Conservation (phyloP, 2,797 vertebrate species). For the Galagoides demidoff region DNA sequence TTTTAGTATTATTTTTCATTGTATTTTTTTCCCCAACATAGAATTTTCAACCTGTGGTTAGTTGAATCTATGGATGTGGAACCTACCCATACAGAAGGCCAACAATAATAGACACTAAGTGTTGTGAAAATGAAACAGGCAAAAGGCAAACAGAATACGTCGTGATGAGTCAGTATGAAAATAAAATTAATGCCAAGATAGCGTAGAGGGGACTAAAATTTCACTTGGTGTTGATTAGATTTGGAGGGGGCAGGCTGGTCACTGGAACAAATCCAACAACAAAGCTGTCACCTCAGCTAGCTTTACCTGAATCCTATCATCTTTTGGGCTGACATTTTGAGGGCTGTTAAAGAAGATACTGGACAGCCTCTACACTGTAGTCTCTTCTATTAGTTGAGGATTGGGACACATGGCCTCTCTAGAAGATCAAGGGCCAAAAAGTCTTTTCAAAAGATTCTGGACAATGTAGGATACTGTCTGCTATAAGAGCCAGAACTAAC, state of each 20-base stretch:
- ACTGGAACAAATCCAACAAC: constrained; percentile 6
- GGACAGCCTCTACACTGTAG: neutral
- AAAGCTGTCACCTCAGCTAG: neutral
- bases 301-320: neutral
- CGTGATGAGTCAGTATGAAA: neutral
- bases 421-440: neutral
- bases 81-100: neutral
- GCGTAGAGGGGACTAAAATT: neutral
- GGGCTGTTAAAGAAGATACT: neutral
- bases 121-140: neutral
- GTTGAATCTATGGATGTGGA: neutral
- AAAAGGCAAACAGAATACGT: constrained; percentile 9
- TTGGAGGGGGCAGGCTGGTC: neutral
- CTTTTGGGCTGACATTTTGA: constrained; percentile 1
- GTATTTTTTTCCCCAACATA: neutral
- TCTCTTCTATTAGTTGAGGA: neutral
- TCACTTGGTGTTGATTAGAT: neutral
- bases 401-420: neutral
- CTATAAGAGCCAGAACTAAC: neutral
- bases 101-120: neutral
- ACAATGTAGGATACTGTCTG: neutral
- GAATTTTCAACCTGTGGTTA: neutral
- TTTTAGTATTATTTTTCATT: neutral
- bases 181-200: neutral
- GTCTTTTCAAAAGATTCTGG: neutral